These are phyloP conservation scores for Brienomyrus longianalis DNA, from an alignment of 2,113 vertebrate genomes.

Conservation along the genomic window DNA sequence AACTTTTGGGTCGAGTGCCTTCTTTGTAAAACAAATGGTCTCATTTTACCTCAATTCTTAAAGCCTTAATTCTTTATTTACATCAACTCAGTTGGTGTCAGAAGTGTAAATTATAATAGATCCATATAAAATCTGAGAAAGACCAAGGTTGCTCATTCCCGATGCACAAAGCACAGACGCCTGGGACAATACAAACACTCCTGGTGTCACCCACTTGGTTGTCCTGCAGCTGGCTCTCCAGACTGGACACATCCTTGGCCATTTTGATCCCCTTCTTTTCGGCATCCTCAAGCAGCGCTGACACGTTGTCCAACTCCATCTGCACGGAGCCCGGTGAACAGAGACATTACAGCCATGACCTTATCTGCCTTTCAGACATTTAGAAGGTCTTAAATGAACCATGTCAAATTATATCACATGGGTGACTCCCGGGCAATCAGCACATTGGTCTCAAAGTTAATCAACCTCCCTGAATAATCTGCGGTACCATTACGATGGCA, in stretches of 20 bases:
- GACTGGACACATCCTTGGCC: slow-evolving; percentile 78
- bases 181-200: neutral
- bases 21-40: neutral
- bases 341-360: neutral
- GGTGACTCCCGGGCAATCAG: neutral
- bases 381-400: neutral
- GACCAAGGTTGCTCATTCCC: neutral
- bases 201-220: slow-evolving; percentile 62
- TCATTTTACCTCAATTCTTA: neutral
- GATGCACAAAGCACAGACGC: neutral
- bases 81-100: neutral
- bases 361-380: neutral
- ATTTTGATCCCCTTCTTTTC: slow-evolving; percentile 93
- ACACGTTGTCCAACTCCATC: slow-evolving; percentile 87
- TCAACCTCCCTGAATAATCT: neutral
- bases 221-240: slow-evolving; percentile 90
- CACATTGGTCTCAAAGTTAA: neutral
- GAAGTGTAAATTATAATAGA: neutral
- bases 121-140: neutral
- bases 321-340: slow-evolving; percentile 35
- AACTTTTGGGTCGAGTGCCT: neutral
- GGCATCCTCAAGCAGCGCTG: slow-evolving; percentile 80
- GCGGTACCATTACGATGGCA: neutral
- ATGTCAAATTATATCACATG: neutral
- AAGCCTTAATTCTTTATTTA: neutral